Evolutionary conservation across 2,797 vertebrate genomes (phyloP), one percentile per base, ranked within the genome.

Genomic region (Notoglanidium macrostoma): DNA sequence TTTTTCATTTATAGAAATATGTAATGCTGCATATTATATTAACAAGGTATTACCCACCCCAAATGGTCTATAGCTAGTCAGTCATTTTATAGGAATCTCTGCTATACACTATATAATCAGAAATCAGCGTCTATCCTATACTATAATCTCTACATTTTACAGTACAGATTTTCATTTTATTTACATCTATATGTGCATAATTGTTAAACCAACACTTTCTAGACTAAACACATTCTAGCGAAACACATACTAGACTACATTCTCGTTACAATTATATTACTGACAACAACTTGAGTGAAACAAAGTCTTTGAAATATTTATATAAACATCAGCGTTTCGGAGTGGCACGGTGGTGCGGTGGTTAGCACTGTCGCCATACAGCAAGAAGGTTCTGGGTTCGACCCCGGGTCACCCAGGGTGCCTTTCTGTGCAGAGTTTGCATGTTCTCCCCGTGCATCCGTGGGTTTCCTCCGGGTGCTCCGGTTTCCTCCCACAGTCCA

Each of bases 1-100:
- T 57, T 79, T 88, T 92, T 91, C 63, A 87, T 90, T 91, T 87
- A 77, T 84, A 86, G 81, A 81, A 35, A 76, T 85, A 74, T 83
- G 86, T 81, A 81, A 85, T n/a, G 55, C 51, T 84, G 84, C 89
- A 86, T 91, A 87, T 88, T 83, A 57, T 57, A 63, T 89, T 40
- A 59, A 90, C 87, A 84, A 74, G 90, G 86, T 72, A 85, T 87
- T 44, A 87, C 59, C 2, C 0, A 23, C 9, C 61, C 65, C 32
- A 85, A 86, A 49, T 74, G 3, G 67, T 70, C 85, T 72, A 84
- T 23, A 26, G 49, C 1, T 32, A 57, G 88, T 89, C 85, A 85
- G 86, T 91, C 88, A 88, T 78, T n/a, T 65, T 87, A 44, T 54
- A 17, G 59, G 44, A 86, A 88, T 81, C 9, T 11, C 32, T 68